These are phyloP conservation scores for Globodera ellingtonae DNA, from an alignment of 1,140 invertebrate genomes.

Conservation along the genomic window DNA sequence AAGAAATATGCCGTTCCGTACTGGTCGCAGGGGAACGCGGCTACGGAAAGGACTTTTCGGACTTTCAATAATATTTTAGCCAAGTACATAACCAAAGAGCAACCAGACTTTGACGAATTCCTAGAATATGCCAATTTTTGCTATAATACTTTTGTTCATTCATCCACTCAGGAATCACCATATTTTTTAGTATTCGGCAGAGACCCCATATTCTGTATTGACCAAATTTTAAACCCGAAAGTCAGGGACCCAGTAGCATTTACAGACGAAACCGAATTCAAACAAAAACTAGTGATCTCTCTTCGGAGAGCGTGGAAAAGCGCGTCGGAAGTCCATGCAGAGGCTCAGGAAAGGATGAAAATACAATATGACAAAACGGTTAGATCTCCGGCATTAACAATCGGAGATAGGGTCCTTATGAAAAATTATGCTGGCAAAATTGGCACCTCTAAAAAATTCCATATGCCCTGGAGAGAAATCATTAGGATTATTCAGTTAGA, in stretches of 20 bases:
- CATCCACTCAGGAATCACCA: slow-evolving; percentile 26
- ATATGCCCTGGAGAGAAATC: slow-evolving; percentile 21
- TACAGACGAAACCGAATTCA: slow-evolving; percentile 1
- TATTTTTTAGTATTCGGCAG: slow-evolving; percentile 31
- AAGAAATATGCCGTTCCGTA: slow-evolving; percentile 7
- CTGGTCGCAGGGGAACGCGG: slow-evolving; percentile 7
- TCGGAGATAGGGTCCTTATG: slow-evolving; percentile 31
- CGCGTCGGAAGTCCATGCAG: not conserved
- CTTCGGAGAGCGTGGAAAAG: slow-evolving; percentile 29
- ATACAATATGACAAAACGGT: slow-evolving; percentile 31
- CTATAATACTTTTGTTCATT: slow-evolving; percentile 32
- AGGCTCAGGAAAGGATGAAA: slow-evolving; percentile 11
- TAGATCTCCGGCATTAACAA: slow-evolving; percentile 1
- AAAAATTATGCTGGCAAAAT: not conserved
- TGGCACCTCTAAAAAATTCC: slow-evolving; percentile 25
- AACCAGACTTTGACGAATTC: slow-evolving; percentile 30
- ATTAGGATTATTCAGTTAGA: not conserved
- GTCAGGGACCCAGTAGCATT: not conserved
- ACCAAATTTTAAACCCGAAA: slow-evolving; percentile 19
- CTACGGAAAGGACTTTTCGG: not conserved
- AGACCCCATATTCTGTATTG: slow-evolving; percentile 32
- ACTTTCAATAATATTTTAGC: slow-evolving; percentile 32
- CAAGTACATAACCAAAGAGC: slow-evolving; percentile 22
- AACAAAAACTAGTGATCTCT: slow-evolving; percentile 16
- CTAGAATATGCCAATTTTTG: slow-evolving; percentile 26